Base-by-base conservation (phyloP, 2,888 invertebrate genomes). In the Brassicogethes aeneus region DNA sequence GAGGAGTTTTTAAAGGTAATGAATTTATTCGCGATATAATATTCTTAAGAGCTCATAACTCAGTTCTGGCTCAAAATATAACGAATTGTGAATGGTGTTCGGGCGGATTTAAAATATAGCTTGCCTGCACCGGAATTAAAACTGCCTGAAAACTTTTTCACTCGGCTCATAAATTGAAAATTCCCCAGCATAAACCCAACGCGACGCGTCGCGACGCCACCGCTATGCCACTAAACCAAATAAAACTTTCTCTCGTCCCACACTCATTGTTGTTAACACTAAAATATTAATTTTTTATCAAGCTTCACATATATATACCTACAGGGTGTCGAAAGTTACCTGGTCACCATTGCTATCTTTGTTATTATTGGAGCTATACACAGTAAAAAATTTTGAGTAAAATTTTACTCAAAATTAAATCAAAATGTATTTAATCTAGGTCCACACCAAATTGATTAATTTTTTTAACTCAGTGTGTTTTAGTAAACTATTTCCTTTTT, bases 41-140 rank as follows among this genome's bases (percentile, higher is more conserved):
- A 23, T 23, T 46, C 44, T 42, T 46, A 47, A 42, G 47, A 48
- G 45, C 45, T 49, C 50, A 48, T 53, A 55, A 50, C 50, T 55
- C 52, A 53, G 48, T 52, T 48, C 43, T 41, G 10, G 10, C 44
- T 36, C 39, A 48, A 51, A 49, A 48, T 43, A 51, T 54, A 54
- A 54, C 52, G 57, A 56, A 56, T 55, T 56, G 57, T 49, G 48
- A 54, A 55, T 56, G 47, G 53, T 49, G 51, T 50, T 45, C 43
- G 44, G 41, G 48, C 43, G 49, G 54, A 50, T 54, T 52, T 57
- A 56, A 57, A 57, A 57, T 59, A 58, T 54, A 45, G 49, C 46
- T 45, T 23, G 50, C 48, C 50, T 42, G 45, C 38, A 29, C 42
- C 38, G 39, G 51, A 54, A 56, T 56, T 53, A 55, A 54, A 48